Evolutionary conservation across 2,888 invertebrate genomes (phyloP).

Genomic region (Morinoia aosen): DNA sequence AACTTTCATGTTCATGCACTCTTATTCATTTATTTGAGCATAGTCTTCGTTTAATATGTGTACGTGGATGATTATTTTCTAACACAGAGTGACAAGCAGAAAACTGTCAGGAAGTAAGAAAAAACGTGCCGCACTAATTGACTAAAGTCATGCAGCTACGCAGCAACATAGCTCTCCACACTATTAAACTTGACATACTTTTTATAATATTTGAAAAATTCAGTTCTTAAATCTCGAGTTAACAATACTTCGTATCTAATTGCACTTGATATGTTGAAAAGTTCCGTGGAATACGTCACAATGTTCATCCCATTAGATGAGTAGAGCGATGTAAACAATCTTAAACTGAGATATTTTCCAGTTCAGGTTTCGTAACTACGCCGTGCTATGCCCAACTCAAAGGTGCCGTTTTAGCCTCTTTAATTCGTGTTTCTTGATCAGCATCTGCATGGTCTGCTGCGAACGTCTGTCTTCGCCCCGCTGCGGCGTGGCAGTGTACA

Average conservation of each 20-base stretch:
- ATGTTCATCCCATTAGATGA: neutral
- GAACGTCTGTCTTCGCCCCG: slow-evolving; percentile 70
- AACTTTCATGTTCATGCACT: no score
- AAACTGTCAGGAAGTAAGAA: no score
- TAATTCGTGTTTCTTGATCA: slow-evolving; percentile 68
- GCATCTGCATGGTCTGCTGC: slow-evolving; percentile 72
- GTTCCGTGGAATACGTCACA: neutral
- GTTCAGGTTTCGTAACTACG: neutral
- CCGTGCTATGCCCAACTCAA: neutral
- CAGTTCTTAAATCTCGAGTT: no score
- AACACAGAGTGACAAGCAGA: no score
- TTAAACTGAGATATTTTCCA: neutral
- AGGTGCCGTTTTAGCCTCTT: neutral
- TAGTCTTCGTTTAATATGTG: no score
- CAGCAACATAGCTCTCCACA: no score
- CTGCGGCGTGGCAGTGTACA: slow-evolving; percentile 72
- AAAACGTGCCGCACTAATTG: no score
- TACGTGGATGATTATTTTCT: no score
- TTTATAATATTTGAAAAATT: no score
- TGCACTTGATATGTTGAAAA: neutral
- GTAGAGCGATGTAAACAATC: neutral
- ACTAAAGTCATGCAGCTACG: no score
- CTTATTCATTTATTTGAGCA: no score
- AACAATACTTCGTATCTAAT: neutral
- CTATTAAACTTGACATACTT: no score